These are phyloP conservation scores for Monarcha castaneiventris DNA, from an alignment of 2,113 vertebrate species.

Conservation along the genomic window DNA sequence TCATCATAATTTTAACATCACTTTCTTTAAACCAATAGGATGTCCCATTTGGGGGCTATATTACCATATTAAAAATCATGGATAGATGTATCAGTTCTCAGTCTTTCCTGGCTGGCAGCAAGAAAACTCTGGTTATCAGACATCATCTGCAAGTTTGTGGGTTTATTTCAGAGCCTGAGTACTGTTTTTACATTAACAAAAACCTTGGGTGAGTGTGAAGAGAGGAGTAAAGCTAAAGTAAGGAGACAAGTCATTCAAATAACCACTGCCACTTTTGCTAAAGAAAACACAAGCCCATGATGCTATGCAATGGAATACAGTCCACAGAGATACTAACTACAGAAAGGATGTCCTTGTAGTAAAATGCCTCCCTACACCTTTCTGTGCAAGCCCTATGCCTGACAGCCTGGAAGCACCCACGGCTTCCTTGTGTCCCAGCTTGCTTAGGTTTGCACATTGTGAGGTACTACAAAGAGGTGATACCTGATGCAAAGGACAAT, in stretches of 20 bases:
- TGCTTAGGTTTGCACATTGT: neutral
- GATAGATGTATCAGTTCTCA: neutral
- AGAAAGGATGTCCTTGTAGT: neutral
- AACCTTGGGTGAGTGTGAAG: fast-evolving
- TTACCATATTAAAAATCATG: neutral
- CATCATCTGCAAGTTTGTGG: neutral
- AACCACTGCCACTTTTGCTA: neutral
- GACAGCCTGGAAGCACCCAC: neutral
- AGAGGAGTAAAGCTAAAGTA: neutral
- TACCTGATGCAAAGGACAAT: neutral
- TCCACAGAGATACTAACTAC: neutral
- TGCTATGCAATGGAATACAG: neutral
- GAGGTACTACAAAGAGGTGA: neutral
- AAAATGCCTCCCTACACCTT: neutral
- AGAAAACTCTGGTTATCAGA: neutral
- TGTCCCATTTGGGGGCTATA: neutral
- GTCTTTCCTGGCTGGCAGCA: neutral
- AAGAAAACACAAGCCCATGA: neutral
- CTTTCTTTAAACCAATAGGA: neutral
- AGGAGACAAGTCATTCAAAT: fast-evolving
- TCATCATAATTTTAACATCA: neutral
- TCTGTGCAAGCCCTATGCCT: neutral
- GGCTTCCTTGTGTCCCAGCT: neutral
- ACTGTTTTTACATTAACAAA: neutral
- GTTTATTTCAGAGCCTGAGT: neutral